Evolutionary conservation across 2,797 vertebrate genomes (phyloP), one percentile per base, ranked within the genome.

Genomic region (Limnodromus scolopaceus): DNA sequence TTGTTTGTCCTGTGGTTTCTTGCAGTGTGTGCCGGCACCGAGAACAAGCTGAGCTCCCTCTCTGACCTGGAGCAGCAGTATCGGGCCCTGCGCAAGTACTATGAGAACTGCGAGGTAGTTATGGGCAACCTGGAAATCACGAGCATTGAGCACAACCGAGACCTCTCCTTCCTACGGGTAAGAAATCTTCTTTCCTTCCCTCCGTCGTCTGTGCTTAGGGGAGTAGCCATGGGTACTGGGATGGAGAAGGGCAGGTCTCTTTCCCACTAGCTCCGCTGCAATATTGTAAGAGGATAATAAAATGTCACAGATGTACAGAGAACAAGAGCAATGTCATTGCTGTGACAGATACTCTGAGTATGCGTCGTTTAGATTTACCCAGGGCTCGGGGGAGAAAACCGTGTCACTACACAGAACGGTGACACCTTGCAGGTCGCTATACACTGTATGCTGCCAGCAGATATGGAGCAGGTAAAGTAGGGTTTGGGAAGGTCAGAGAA

Each of bases 121-220:
- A 99, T 99, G 99, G 99, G 99, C 49, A 99, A 99, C 95, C 97
- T 99, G 97, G 99, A 99, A 98, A 99, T 99, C 91, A 99, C 99
- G 97, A 99, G 99, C 98, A 99, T 99, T 6, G 99, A 99, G 92
- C 98, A 99, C 79, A 99, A 99, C 97, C 98, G 99, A 61, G 99
- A 99, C 97, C 99, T 99, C 75, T 99, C 99, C 97, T 99, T 99
- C 96, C 98, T 99, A 58, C 98, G 99, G 99, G 99, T 99, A 98
- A 98, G 92, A 20, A 34, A 10, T 6, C n/a, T 75, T 16, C 13
- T 68, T 53, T 76, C 11, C 43, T 64, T 51, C n/a, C 36, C 22
- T 77, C 16, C 23, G 3, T 43, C 45, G 58, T 72, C 36, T 25
- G 2, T 9, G 2, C 66, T 30, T 32, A 28, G 61, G 41, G 34